phyloP scores from a whole-genome alignment of 2,797 vertebrate species.

The Artibeus jamaicensis region DNA sequence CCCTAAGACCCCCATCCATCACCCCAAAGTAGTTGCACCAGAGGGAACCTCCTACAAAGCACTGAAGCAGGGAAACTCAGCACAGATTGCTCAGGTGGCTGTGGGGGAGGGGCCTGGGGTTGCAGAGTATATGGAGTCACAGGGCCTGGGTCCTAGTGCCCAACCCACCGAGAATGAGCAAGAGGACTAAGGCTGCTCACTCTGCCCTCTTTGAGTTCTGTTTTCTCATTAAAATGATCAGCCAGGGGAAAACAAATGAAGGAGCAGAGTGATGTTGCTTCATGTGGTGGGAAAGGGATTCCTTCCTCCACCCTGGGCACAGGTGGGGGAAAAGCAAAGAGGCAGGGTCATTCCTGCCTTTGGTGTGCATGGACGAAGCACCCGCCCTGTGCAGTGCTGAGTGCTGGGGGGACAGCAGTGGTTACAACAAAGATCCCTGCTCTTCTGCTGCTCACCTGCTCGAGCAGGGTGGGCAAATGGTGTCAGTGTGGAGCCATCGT shows the following conservation, averaged over 20 bases:
- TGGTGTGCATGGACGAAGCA: accelerated
- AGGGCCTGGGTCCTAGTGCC: not conserved
- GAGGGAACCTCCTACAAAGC: not conserved
- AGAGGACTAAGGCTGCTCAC: accelerated
- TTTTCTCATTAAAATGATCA: not conserved
- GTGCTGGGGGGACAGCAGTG: accelerated
- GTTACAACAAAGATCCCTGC: accelerated
- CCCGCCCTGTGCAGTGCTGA: accelerated
- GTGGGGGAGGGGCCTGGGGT: not conserved
- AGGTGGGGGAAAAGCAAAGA: not conserved
- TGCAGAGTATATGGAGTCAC: not conserved
- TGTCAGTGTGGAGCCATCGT: not conserved
- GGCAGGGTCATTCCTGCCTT: not conserved
- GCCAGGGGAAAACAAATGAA: accelerated
- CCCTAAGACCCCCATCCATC: not conserved
- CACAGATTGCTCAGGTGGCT: accelerated
- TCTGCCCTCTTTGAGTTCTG: not conserved
- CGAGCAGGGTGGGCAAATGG: accelerated
- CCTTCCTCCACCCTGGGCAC: accelerated
- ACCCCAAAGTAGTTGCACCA: not conserved
- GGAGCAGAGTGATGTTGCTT: not conserved
- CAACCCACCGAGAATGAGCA: not conserved
- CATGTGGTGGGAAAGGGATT: accelerated
- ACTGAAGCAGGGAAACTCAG: not conserved
- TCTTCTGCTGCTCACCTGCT: accelerated